Evolutionary conservation across 2,113 vertebrate species (phyloP).

Genomic region (Rynchops niger): DNA sequence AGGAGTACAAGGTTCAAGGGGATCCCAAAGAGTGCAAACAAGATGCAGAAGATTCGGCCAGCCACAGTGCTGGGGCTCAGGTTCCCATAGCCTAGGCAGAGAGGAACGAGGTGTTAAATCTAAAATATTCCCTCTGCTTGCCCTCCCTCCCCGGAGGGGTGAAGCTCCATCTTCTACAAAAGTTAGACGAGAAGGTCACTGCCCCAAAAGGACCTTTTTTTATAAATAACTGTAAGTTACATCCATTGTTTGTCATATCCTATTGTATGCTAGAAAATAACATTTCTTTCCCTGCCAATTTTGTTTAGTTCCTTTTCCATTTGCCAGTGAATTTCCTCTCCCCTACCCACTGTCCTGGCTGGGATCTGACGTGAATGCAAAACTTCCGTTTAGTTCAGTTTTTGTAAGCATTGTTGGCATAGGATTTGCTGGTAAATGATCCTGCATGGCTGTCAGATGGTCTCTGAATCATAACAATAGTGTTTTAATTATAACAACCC

Average conservation of each 20-base stretch:
- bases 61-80: constrained; percentile 78
- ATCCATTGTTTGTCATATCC: constrained; percentile 59
- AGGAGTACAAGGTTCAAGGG: constrained; percentile 89
- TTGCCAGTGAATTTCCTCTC: constrained; percentile 40
- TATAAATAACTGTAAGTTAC: constrained; percentile 45
- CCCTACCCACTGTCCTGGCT: not conserved
- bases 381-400: not conserved
- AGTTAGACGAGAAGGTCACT: not conserved
- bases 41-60: constrained; percentile 87
- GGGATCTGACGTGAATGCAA: constrained; percentile 35
- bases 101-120: not conserved
- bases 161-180: not conserved
- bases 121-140: not conserved
- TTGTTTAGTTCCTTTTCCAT: constrained; percentile 46
- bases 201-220: constrained; percentile 14
- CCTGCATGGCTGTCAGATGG: not conserved
- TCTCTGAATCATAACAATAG: constrained; percentile 26
- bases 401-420: constrained; percentile 22
- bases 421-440: not conserved
- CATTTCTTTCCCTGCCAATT: constrained; percentile 35
- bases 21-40: constrained; percentile 90
- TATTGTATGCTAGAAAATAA: constrained; percentile 34
- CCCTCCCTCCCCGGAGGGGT: not conserved
- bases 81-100: constrained; percentile 86
- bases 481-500: not conserved